phyloP scores from a whole-genome alignment of 2,888 invertebrate species.

The Ophion slaviceki region DNA sequence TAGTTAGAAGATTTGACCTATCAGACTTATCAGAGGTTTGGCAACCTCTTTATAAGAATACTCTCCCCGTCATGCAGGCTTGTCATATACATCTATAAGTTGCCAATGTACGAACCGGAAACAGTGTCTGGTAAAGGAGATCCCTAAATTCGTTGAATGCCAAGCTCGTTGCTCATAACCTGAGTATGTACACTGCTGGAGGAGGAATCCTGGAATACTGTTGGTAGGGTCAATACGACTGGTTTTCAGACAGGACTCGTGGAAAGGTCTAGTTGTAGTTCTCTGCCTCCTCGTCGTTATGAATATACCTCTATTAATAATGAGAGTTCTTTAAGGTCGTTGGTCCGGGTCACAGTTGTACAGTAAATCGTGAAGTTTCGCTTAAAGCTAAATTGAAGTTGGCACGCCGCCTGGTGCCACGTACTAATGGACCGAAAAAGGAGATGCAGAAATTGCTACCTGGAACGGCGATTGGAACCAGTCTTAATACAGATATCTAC shows the following conservation, averaged over 20 bases:
- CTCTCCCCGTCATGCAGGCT: no score
- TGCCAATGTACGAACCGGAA: no score
- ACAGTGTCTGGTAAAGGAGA: conserved; percentile 25
- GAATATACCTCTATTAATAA: conserved; percentile 71
- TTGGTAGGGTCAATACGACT: conserved; percentile 28
- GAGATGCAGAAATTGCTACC: conserved; percentile 47
- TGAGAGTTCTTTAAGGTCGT: conserved; percentile 72
- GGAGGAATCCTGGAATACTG: conserved; percentile 14
- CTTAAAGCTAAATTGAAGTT: conserved; percentile 75
- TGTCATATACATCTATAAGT: no score
- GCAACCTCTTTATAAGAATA: no score
- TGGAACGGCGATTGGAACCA: conserved; percentile 14
- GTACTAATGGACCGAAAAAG: conserved; percentile 47
- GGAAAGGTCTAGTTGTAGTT: conserved; percentile 31
- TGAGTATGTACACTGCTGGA: conserved; percentile 19
- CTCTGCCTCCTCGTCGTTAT: conserved; percentile 23
- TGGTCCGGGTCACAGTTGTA: conserved; percentile 74
- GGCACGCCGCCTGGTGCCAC: conserved; percentile 61
- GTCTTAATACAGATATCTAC: not conserved
- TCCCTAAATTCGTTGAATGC: conserved; percentile 49
- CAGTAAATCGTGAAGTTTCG: conserved; percentile 78
- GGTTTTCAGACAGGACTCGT: conserved; percentile 36
- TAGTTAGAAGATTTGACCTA: no score
- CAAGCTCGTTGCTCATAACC: conserved; percentile 44
- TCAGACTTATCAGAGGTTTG: no score